Evolutionary conservation across 2,888 invertebrate species (phyloP), one percentile per base, ranked within the genome.

Genomic region (Caenorhabditis angaria): DNA sequence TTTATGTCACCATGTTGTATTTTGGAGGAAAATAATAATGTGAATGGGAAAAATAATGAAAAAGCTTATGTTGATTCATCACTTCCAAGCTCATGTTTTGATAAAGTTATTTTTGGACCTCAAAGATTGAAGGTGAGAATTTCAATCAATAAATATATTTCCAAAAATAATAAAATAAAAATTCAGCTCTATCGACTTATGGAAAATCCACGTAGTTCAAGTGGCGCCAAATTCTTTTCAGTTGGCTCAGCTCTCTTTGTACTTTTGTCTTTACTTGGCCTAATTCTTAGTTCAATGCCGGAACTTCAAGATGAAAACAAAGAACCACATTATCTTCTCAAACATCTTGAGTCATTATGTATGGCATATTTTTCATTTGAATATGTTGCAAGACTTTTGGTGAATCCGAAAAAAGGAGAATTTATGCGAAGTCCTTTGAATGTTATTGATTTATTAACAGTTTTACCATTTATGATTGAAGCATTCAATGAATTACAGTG

Each of bases 291-390:
- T 56, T 86, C 86, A 35, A 84, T 85, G 83, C 83, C 85, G 28
- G 85, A 86, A 57, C 76, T 86, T 24, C 85, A 86, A 69, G 77
- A 77, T 25, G 73, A 80, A n/a, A 68, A 81, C 12, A 75, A 77
- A 32, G 81, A 81, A 29, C 86, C 86, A 1, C 74, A 74, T 29
- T 69, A 66, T 53, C 47, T 65, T 0, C 67, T 78, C 5, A 65
- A 68, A 50, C 76, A 65, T 59, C 29, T 78, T 14, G 78, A 78
- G 54, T 18, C 69, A 28, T 41, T 67, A 47, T 86, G 86, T 66
- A 85, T 86, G 85, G 53, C 84, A 12, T 86, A 83, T 70, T 86
- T 86, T 77, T 80, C 85, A 12, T 24, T 83, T 10, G 86, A 86
- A 61, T 86, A 86, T 62, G 35, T 82, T 3, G 74, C 76, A 10